Evolutionary conservation across 1,140 invertebrate genomes (phyloP), one percentile per base, ranked within the genome.

Genomic region (Charaxes varanes): DNA sequence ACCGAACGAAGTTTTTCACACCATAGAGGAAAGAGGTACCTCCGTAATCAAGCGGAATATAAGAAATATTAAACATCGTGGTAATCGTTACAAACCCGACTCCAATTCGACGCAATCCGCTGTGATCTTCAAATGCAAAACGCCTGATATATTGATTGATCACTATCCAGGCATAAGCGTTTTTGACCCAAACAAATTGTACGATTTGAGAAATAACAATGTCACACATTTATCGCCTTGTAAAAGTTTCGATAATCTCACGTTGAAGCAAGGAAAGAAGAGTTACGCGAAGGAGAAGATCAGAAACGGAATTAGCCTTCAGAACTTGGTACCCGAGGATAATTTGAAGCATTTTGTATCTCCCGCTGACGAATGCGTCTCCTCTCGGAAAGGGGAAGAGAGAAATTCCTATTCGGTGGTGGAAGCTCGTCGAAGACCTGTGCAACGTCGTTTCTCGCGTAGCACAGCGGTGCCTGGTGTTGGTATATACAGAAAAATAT

Each of bases 171-270:
- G 54, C 28, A 66, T 71, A 4, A 77, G 58, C 46, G 62, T 64
- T 3, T 79, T 71, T 24, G 72, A 81, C 45, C 57, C 67, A 1
- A 71, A 62, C 23, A 79, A 72, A 30, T 69, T 74, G 41, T 72
- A 78, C 33, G 72, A 81, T 38, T 49, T 78, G 17, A 57, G 65
- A 28, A 83, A 83, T 43, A 81, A 81, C 44, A 83, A 83, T 47
- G 26, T 70, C 6, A 17, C 52, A n/a, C 30, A 56, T 3, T 47
- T 83, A 23, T 49, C 59, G 11, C 58, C 79, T 0, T 83, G 77
- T 38, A 83, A 83, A 48, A 83, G 79, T 56, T 71, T 80, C 30
- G 79, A 83, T 45, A 83, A 80, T 38, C 62, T 83, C 36, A 73
- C 64, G 3, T 36, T 69, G 4, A 71, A 58, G 24, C 56, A 63